These are phyloP conservation scores for Bombus sylvicola DNA, from an alignment of 1,140 invertebrate species.

Conservation along the genomic window DNA sequence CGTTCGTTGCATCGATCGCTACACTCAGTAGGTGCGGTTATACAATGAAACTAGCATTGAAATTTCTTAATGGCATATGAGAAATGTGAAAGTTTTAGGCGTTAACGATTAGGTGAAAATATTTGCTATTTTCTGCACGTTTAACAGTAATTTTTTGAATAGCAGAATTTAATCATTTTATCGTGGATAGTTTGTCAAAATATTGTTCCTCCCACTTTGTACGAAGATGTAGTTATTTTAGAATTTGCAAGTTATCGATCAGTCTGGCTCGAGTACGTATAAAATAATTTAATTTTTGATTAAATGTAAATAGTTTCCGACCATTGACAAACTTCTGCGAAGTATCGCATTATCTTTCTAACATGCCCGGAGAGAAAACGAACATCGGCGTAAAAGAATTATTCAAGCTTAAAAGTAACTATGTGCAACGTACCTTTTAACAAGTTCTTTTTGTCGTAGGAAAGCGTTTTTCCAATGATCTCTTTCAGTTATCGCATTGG, in stretches of 20 bases:
- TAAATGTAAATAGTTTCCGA: background rate
- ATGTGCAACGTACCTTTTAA: conserved; percentile 21
- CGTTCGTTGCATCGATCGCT: background rate
- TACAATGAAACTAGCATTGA: background rate
- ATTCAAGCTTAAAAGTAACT: background rate
- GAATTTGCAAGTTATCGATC: too few relatives aligned
- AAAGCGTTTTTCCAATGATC: conserved; percentile 70
- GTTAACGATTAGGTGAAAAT: background rate
- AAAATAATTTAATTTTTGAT: background rate
- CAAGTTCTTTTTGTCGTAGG: conserved; percentile 60
- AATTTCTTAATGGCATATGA: background rate
- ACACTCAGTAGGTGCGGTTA: background rate
- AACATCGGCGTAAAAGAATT: background rate
- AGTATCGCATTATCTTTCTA: background rate
- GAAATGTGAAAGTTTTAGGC: background rate
- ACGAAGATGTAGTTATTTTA: too few relatives aligned
- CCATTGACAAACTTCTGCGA: too few relatives aligned
- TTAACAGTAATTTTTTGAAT: too few relatives aligned
- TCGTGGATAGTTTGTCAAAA: too few relatives aligned
- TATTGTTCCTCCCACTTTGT: too few relatives aligned
- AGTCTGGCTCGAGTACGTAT: too few relatives aligned
- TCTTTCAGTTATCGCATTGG: conserved; percentile 56
- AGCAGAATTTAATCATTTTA: too few relatives aligned
- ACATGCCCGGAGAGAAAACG: background rate
- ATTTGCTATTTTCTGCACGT: background rate